Evolutionary conservation across 1,140 invertebrate species (phyloP).

Genomic region (Drosophila neocordata): DNA sequence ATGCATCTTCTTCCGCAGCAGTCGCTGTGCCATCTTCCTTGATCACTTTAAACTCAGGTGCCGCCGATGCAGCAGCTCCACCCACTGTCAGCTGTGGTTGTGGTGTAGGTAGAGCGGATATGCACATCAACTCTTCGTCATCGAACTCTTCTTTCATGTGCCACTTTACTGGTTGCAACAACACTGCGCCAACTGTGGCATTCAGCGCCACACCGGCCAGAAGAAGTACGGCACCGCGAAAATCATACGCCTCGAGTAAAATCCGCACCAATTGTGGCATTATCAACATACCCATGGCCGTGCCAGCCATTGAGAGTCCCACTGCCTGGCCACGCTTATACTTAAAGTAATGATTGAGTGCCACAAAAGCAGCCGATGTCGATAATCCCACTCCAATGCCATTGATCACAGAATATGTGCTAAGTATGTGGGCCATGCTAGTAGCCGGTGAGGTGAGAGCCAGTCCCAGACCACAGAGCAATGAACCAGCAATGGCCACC

Average conservation of each 20-base stretch:
- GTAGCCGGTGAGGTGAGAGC: conserved; percentile 87
- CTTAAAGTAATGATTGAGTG: conserved; percentile 89
- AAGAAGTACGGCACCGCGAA: conserved; percentile 87
- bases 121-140: conserved; percentile 85
- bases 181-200: conserved; percentile 86
- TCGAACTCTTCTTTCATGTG: conserved; percentile 86
- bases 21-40: conserved; percentile 79
- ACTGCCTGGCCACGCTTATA: conserved; percentile 90
- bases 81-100: conserved; percentile 55
- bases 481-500: conserved; percentile 87
- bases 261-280: conserved; percentile 88
- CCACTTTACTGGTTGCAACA: conserved; percentile 87
- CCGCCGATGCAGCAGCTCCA: conserved; percentile 18
- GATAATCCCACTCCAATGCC: conserved; percentile 90
- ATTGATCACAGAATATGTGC: conserved; percentile 90
- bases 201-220: conserved; percentile 87
- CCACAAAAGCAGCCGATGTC: conserved; percentile 88
- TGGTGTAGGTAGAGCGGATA: conserved; percentile 72
- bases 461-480: conserved; percentile 86
- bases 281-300: conserved; percentile 89
- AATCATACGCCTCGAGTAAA: conserved; percentile 85
- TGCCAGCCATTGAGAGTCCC: conserved; percentile 89
- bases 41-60: conserved; percentile 71
- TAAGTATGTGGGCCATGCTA: conserved; percentile 88
- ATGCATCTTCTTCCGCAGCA: conserved; percentile 79